Evolutionary conservation across 2,113 vertebrate species (phyloP), one percentile per base, ranked within the genome.

Genomic region (Pseudorectes ferrugineus): DNA sequence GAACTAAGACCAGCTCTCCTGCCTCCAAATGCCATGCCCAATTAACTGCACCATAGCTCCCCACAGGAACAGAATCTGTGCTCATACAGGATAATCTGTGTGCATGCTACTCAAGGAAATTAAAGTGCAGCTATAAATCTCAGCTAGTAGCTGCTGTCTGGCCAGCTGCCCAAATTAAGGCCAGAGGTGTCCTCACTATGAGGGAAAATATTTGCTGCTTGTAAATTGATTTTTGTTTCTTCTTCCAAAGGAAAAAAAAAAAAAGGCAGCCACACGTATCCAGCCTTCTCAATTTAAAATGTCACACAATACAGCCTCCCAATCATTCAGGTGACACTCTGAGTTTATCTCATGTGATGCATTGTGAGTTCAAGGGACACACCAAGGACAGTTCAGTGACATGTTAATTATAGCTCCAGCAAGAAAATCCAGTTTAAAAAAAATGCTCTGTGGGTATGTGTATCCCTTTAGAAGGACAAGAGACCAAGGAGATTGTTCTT

Each of bases 211-310:
- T 95, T 95, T 95, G 93, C 67, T 95, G 81, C 89, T 89, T 96
- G 55, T 84, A 96, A 95, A 97, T 96, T 94, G 92, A 96, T 96
- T 96, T 97, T 94, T 96, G 83, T 92, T 95, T 92, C 83, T 85
- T 75, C 80, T 96, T 89, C 71, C 63, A 88, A 88, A 80, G 62
- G 18, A 54, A 38, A 14, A 26, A 62, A 52, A 73, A 62, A 89
- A 74, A 76, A 85, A 62, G 28, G 9, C 85, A 93, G 74, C 31
- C 49, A 89, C 10, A 15, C 66, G 59, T 42, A 91, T 77, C 63
- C 73, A 95, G 87, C 67, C 74, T 92, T 79, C 80, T 96, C 96
- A 95, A 88, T 90, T 95, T 95, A 85, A 89, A 97, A 93, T 94
- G 93, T 93, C 96, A 96, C 85, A 90, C 74, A 61, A 54, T 75